Conservation (phyloP, 2,888 invertebrate genomes). For the Trypoxylon attenuatum region DNA sequence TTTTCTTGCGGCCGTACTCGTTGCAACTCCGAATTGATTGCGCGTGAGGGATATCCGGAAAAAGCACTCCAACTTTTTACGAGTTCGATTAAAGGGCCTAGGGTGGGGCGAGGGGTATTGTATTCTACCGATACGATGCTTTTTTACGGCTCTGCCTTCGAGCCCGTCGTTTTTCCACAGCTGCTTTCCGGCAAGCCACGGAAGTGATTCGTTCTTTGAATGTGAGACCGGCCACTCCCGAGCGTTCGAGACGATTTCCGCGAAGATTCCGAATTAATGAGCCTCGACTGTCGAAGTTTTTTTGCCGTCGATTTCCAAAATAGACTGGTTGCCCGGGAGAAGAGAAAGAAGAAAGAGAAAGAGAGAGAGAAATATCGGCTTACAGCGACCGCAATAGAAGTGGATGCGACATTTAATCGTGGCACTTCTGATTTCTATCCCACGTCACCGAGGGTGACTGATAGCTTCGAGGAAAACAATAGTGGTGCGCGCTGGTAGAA, state of each 20-base stretch:
- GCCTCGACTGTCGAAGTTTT: too few relatives aligned
- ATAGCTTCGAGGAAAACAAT: slow-evolving; percentile 16
- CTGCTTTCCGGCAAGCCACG: neutral
- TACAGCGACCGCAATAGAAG: slow-evolving; percentile 37
- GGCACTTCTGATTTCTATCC: slow-evolving; percentile 19
- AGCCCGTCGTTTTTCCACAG: neutral
- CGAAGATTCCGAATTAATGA: too few relatives aligned
- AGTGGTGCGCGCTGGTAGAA: neutral
- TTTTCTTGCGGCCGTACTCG: slow-evolving; percentile 20
- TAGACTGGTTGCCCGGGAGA: too few relatives aligned
- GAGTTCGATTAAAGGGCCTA: slow-evolving; percentile 38
- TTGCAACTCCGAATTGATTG: slow-evolving; percentile 28
- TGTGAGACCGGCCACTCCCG: too few relatives aligned
- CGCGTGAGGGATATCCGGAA: slow-evolving; percentile 12
- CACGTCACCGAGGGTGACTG: slow-evolving; percentile 5
- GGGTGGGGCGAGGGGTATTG: slow-evolving; percentile 6
- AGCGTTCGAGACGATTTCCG: too few relatives aligned
- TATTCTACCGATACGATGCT: slow-evolving; percentile 4
- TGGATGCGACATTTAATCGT: slow-evolving; percentile 37
- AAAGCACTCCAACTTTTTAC: slow-evolving; percentile 41
- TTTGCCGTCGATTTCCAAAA: too few relatives aligned
- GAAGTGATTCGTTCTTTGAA: too few relatives aligned
- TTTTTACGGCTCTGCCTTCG: slow-evolving; percentile 1
- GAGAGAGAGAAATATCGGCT: slow-evolving; percentile 11
- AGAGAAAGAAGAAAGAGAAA: too few relatives aligned